phyloP scores from a whole-genome alignment of 2,113 vertebrate genomes.

The Alectura lathami region DNA sequence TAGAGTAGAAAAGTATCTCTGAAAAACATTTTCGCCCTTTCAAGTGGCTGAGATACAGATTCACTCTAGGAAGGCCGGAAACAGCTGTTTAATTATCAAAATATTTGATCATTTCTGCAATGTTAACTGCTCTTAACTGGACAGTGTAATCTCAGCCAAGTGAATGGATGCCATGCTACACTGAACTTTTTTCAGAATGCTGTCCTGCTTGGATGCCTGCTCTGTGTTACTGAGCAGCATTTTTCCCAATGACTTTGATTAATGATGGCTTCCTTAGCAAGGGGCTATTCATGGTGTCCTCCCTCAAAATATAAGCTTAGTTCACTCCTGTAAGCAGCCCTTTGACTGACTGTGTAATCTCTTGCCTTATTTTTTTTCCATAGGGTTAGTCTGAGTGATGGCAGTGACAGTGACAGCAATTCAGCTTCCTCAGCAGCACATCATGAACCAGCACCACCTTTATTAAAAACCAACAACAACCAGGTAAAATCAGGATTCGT shows the following conservation, averaged over 20 bases:
- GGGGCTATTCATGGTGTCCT: neutral
- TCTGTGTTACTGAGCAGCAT: neutral
- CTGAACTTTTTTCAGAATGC: neutral
- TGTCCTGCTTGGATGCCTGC: neutral
- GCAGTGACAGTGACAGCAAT: conserved; percentile 92
- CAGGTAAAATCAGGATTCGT: conserved; percentile 77
- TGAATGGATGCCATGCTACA: accelerated
- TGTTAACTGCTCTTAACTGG: accelerated
- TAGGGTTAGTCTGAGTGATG: conserved; percentile 94
- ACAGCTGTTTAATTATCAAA: neutral
- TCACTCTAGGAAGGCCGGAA: accelerated
- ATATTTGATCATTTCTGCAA: neutral
- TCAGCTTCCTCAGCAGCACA: conserved; percentile 83
- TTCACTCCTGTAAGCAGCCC: neutral
- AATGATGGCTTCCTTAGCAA: neutral
- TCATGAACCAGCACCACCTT: conserved; percentile 82
- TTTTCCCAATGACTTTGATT: neutral
- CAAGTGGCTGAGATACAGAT: accelerated
- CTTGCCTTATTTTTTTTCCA: neutral
- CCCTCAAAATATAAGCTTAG: neutral
- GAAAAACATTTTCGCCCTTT: neutral
- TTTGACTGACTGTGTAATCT: neutral
- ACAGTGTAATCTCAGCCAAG: neutral
- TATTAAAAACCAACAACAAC: conserved; percentile 88
- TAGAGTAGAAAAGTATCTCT: neutral